Percentiles rank a stretch among this genome's conserved stretches.
These are phyloP conservation scores for Oppia nitens DNA, from an alignment of 1,140 invertebrate species.

Conservation along the genomic window DNA sequence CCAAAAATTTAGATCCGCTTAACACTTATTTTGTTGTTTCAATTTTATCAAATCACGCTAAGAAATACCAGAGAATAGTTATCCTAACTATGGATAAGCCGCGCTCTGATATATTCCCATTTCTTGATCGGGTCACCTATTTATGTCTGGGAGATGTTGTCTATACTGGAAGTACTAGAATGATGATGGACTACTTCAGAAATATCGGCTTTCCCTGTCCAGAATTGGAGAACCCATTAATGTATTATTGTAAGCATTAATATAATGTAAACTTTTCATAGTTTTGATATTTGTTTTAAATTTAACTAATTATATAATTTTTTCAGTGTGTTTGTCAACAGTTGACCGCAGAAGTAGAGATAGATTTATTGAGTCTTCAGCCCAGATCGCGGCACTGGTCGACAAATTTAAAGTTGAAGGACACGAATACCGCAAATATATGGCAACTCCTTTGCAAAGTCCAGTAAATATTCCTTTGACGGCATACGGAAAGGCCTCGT, in stretches of 20 bases:
- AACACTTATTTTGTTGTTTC: conserved; percentile 82
- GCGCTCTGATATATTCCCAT: conserved; percentile 76
- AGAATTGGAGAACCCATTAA: conserved; percentile 70
- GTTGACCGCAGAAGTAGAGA: conserved; percentile 72
- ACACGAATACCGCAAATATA: conserved; percentile 15
- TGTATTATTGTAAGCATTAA: conserved; percentile 56
- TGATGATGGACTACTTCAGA: conserved; percentile 74
- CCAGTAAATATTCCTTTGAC: conserved; percentile 20
- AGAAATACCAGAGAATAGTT: conserved; percentile 71
- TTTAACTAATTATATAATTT: too few relatives aligned
- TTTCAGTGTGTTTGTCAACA: conserved; percentile 62
- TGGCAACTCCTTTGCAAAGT: neutral
- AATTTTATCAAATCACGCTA: conserved; percentile 75
- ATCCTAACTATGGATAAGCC: conserved; percentile 81
- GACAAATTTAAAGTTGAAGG: conserved; percentile 70
- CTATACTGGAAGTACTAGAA: conserved; percentile 65
- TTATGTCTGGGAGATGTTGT: conserved; percentile 75
- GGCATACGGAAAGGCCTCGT: conserved; percentile 50
- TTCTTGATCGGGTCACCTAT: conserved; percentile 60
- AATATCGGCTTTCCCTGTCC: conserved; percentile 82
- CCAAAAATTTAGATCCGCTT: conserved; percentile 70
- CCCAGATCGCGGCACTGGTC: conserved; percentile 73
- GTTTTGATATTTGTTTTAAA: too few relatives aligned
- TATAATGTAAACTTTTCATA: conserved; percentile 67
- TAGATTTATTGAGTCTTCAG: conserved; percentile 74